A percentile compares a stretch with the other conserved stretches of the same genome.
phyloP scores from a whole-genome alignment of 2,797 vertebrate genomes.

The Syndactyla subalaris region DNA sequence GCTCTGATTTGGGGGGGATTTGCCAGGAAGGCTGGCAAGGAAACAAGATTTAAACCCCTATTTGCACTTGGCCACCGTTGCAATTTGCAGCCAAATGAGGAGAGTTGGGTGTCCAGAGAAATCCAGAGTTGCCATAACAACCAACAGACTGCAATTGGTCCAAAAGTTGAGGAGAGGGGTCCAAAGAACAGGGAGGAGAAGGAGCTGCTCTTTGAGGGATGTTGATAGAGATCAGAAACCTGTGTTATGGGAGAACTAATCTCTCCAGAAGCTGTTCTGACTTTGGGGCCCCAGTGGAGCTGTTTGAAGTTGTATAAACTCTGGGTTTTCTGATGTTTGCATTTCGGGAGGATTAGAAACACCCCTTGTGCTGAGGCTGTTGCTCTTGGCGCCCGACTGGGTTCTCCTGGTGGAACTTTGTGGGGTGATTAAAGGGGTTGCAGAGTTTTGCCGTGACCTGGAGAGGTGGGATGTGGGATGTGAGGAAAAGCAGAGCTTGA shows the following conservation, averaged over 20 bases:
- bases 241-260: neutral
- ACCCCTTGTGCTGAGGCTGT: neutral
- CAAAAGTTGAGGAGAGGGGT: slow-evolving; percentile 63
- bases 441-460: neutral
- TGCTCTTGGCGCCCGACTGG: neutral
- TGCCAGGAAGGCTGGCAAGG: neutral
- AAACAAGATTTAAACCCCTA: neutral
- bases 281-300: neutral
- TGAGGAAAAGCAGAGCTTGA: neutral
- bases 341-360: neutral
- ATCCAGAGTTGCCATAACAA: slow-evolving; percentile 77
- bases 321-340: slow-evolving; percentile 25
- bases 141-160: slow-evolving; percentile 76
- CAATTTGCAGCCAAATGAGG: slow-evolving; percentile 57
- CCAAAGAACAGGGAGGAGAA: slow-evolving; percentile 45
- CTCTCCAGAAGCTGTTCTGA: neutral
- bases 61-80: slow-evolving; percentile 49
- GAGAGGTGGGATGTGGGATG: neutral
- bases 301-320: neutral
- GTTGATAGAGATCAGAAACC: slow-evolving; percentile 6
- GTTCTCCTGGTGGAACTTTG: neutral
- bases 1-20: neutral
- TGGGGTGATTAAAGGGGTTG: neutral
- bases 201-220: slow-evolving; percentile 20
- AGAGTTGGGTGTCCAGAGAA: slow-evolving; percentile 50